Percentiles rank a stretch among this genome's conserved stretches.
phyloP scores from a whole-genome alignment of 1,140 invertebrate species.

The Leptoteleia sp. region DNA sequence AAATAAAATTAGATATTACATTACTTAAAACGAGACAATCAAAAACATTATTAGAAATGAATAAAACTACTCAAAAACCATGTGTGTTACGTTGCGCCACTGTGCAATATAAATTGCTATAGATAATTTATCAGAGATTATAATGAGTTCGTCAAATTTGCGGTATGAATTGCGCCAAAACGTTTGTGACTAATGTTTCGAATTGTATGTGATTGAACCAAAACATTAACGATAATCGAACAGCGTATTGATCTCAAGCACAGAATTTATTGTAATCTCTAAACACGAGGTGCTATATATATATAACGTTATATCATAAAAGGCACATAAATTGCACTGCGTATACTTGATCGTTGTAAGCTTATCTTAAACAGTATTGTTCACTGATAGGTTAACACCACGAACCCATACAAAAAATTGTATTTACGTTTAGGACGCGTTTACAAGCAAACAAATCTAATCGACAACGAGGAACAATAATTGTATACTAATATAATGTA shows the following conservation, averaged over 20 bases:
- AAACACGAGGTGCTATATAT: constrained; percentile 33
- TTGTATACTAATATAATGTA: constrained; percentile 14
- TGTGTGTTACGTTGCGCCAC: constrained; percentile 26
- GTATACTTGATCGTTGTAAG: constrained; percentile 28
- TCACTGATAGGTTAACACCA: constrained; percentile 10
- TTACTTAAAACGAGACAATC: constrained; percentile 7
- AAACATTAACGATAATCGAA: constrained; percentile 21
- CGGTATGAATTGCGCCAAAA: constrained; percentile 13
- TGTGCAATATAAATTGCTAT: constrained; percentile 39
- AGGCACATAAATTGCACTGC: not conserved
- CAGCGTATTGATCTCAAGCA: constrained; percentile 44
- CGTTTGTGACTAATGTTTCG: constrained; percentile 44
- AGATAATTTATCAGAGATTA: constrained; percentile 46
- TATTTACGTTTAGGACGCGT: constrained; percentile 24
- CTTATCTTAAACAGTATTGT: constrained; percentile 57
- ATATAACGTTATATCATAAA: no score
- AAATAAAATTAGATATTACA: no score
- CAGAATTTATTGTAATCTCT: constrained; percentile 57
- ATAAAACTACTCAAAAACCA: not conserved
- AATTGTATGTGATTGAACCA: constrained; percentile 59
- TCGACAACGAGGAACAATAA: not conserved
- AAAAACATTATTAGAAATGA: constrained; percentile 31
- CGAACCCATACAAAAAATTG: constrained; percentile 5
- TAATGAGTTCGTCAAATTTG: constrained; percentile 51
- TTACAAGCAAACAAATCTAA: not conserved